These are phyloP conservation scores for Drosophila melanica DNA, from an alignment of 1,140 invertebrate species.

Conservation along the genomic window DNA sequence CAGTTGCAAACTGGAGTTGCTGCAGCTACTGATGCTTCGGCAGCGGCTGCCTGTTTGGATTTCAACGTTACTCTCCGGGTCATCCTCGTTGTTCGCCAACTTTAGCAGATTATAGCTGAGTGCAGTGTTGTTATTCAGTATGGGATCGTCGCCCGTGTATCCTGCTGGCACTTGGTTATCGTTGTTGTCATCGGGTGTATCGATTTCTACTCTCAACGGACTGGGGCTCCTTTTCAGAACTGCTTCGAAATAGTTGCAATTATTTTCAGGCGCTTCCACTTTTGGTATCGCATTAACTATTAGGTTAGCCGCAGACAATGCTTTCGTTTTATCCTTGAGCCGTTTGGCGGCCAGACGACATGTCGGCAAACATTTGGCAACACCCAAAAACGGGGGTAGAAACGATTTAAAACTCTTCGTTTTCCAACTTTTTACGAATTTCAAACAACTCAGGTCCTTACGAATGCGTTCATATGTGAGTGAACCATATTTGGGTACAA, in stretches of 20 bases:
- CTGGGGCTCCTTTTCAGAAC: slow-evolving; percentile 3
- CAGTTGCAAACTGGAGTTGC: slow-evolving; percentile 46
- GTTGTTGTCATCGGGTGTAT: slow-evolving; percentile 16
- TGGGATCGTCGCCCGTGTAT: neutral
- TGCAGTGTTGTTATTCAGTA: neutral
- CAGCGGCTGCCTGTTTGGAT: slow-evolving; percentile 4
- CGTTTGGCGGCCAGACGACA: slow-evolving; percentile 45
- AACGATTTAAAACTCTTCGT: slow-evolving; percentile 33
- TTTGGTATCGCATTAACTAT: neutral
- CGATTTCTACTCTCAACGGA: slow-evolving; percentile 53
- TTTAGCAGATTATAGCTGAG: slow-evolving; percentile 49
- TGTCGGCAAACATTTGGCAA: slow-evolving; percentile 67
- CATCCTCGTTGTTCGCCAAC: slow-evolving; percentile 24
- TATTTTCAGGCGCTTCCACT: neutral
- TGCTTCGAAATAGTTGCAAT: neutral
- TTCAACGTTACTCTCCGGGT: neutral
- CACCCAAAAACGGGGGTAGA: slow-evolving; percentile 60
- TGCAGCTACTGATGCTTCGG: slow-evolving; percentile 40
- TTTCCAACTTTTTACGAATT: slow-evolving; percentile 35
- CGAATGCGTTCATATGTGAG: slow-evolving; percentile 63
- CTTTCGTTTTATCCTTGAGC: neutral
- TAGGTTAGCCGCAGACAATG: neutral
- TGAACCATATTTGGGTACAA: slow-evolving; percentile 76
- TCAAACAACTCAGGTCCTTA: slow-evolving; percentile 69
- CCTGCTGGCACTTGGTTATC: slow-evolving; percentile 2